Evolutionary conservation across 2,113 vertebrate species (phyloP).

Genomic region (Cavia aperea): DNA sequence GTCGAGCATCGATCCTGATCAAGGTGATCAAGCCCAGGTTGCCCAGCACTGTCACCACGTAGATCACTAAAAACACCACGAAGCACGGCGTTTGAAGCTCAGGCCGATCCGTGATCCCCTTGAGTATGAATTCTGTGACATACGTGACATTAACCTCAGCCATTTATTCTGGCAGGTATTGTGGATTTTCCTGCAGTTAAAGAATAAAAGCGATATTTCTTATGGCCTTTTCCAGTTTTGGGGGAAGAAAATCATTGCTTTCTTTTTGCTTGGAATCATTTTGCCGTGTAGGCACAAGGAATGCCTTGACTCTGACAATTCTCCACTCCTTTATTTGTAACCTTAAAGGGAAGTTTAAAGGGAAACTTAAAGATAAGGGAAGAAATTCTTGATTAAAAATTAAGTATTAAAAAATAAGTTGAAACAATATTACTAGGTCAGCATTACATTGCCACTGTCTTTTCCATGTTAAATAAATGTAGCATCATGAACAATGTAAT

Average conservation of each 20-base stretch:
- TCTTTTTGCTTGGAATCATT: neutral
- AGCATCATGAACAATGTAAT: neutral
- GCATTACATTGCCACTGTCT: neutral
- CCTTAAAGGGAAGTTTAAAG: too few species aligned
- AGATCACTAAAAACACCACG: too few species aligned
- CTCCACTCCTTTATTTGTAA: neutral
- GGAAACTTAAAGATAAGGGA: neutral
- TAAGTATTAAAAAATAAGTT: neutral
- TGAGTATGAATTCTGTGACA: too few species aligned
- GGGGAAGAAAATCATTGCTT: accelerated
- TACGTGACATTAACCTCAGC: too few species aligned
- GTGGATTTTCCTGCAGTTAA: neutral
- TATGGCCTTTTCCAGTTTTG: neutral
- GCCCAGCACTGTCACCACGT: too few species aligned
- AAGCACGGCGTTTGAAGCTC: too few species aligned
- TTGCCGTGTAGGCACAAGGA: neutral
- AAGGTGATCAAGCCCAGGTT: too few species aligned
- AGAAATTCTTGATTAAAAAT: neutral
- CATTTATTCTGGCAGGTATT: too few species aligned
- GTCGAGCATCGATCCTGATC: too few species aligned
- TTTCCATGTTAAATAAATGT: neutral
- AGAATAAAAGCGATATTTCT: neutral
- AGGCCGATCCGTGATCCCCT: too few species aligned
- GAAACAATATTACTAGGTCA: neutral
- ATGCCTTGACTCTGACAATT: neutral